Evolutionary conservation across 2,888 invertebrate species (phyloP).

Genomic region (Eustalomyia histrio): DNA sequence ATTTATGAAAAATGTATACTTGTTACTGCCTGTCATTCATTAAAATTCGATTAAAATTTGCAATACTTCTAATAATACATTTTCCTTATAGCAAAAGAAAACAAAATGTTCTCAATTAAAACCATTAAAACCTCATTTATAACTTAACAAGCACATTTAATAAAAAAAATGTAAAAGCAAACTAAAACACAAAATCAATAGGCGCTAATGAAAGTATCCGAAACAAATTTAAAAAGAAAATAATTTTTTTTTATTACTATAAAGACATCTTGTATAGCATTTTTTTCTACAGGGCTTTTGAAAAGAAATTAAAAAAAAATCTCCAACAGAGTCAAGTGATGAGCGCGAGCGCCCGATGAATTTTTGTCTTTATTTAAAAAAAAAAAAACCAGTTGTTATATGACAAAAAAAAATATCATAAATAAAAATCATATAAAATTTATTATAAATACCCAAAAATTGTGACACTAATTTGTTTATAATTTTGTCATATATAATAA

Average conservation of each 20-base stretch:
- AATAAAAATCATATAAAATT: neutral
- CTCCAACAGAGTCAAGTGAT: neutral
- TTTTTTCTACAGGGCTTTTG: neutral
- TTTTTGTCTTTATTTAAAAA: neutral
- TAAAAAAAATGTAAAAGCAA: neutral
- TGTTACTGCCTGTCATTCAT: too few relatives aligned
- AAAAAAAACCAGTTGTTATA: neutral
- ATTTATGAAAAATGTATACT: too few relatives aligned
- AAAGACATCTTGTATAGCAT: neutral
- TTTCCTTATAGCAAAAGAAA: neutral
- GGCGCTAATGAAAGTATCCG: neutral
- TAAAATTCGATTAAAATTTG: too few relatives aligned
- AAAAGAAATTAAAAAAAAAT: neutral
- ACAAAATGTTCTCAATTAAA: neutral
- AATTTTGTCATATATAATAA: slow-evolving; percentile 27
- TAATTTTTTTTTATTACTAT: neutral
- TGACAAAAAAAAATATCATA: neutral
- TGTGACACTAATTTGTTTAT: slow-evolving; percentile 37
- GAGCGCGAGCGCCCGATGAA: neutral
- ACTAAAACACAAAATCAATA: neutral
- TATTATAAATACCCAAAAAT: neutral
- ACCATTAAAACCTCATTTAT: neutral
- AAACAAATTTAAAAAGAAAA: neutral
- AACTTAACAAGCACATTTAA: neutral
- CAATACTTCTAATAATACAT: neutral